Evolutionary conservation across 2,113 vertebrate species (phyloP).

Genomic region (Apeltes quadracus): DNA sequence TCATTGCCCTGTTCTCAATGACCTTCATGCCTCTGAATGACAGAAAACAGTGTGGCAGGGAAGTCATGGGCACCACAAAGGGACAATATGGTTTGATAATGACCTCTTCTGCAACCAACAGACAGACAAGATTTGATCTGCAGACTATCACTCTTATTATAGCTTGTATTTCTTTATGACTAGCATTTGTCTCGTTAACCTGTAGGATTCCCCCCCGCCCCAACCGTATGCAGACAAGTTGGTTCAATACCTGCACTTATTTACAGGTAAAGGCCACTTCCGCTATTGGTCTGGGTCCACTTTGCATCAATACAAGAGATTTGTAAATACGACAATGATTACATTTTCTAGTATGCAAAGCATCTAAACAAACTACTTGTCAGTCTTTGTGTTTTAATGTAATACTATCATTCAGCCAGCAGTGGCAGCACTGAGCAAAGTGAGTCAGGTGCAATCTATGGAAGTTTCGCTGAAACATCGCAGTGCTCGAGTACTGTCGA

Average conservation of each 20-base stretch:
- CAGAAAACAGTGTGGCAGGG: not conserved
- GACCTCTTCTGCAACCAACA: not conserved
- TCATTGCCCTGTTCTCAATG: slow-evolving; percentile 97
- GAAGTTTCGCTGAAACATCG: not conserved
- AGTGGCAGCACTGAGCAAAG: slow-evolving; percentile 25
- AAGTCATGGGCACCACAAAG: not conserved
- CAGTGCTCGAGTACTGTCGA: not conserved
- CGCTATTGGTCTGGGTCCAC: not conserved
- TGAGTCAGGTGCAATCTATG: not conserved
- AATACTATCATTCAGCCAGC: slow-evolving; percentile 1
- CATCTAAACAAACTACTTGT: not conserved
- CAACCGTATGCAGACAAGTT: not conserved
- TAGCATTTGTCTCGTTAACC: no score
- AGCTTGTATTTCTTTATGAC: no score
- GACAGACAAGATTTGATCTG: not conserved
- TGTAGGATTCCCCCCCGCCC: no score
- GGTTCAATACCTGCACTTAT: not conserved
- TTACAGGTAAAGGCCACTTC: not conserved
- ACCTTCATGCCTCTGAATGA: slow-evolving; percentile 96
- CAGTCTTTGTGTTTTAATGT: not conserved
- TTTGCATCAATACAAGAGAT: not conserved
- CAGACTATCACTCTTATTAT: no score
- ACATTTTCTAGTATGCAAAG: not conserved
- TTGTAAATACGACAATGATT: not conserved
- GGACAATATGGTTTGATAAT: not conserved